These are phyloP conservation scores for Toxotes jaculatrix DNA, from an alignment of 2,113 vertebrate genomes.

Conservation along the genomic window DNA sequence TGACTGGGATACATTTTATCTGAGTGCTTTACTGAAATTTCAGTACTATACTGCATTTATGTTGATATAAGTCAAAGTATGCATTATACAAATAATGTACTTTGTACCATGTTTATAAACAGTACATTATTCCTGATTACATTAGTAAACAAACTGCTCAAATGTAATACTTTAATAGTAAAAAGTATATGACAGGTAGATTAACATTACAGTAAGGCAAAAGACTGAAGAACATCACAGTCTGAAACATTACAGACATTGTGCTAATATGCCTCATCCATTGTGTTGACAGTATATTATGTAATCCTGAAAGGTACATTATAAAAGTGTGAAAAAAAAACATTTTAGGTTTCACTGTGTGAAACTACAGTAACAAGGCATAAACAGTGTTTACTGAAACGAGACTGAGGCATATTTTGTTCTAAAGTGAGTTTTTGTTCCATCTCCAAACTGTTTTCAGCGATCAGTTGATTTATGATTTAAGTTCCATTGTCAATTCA, in stretches of 20 bases:
- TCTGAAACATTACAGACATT: slow-evolving; percentile 18
- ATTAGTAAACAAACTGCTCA: neutral
- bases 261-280: neutral
- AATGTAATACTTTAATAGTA: slow-evolving; percentile 22
- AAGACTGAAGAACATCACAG: slow-evolving; percentile 2
- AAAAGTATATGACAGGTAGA: neutral
- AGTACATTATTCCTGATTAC: neutral
- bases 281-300: neutral
- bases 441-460: neutral
- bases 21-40: neutral
- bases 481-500: neutral
- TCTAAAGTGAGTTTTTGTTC: too few relatives aligned
- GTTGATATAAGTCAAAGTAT: neutral
- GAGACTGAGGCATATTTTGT: neutral
- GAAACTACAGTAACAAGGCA: neutral
- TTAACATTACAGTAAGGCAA: slow-evolving; percentile 11
- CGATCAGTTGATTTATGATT: neutral
- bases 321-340: neutral
- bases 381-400: neutral
- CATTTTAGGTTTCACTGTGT: neutral
- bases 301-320: neutral
- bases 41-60: neutral
- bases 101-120: neutral
- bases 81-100: neutral
- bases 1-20: neutral